Conservation (phyloP, 2,113 vertebrate genomes). For the Agelaius phoeniceus region DNA sequence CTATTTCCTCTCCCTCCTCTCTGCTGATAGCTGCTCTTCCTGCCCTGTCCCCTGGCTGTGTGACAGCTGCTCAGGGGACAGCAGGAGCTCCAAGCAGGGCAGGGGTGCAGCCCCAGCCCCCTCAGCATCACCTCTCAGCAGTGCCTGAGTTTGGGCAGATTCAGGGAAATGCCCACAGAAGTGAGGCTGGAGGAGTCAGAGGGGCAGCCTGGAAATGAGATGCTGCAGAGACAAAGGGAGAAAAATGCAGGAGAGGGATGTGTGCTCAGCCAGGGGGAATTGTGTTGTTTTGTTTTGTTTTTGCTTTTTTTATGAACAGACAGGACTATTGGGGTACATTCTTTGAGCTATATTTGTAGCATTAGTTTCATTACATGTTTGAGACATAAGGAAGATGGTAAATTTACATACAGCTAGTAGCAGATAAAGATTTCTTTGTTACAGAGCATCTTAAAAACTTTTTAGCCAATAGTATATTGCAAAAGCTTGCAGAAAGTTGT, state of each 20-base stretch:
- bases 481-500: not conserved
- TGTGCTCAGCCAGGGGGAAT: not conserved
- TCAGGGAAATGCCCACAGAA: not conserved
- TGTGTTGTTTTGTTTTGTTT: not conserved
- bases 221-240: accelerated
- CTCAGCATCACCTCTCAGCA: not conserved
- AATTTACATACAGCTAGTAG: not conserved
- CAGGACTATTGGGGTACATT: not conserved
- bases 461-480: not conserved
- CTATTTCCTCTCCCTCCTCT: not conserved
- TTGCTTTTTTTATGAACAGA: not conserved
- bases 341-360: not conserved
- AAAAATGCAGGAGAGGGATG: not conserved
- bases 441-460: not conserved
- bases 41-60: not conserved
- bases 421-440: not conserved
- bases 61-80: not conserved
- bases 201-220: not conserved
- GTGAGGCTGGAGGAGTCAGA: accelerated
- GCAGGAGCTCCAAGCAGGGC: not conserved
- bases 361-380: not conserved
- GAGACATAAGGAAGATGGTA: not conserved
- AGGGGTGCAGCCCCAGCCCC: not conserved
- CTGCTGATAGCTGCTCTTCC: not conserved
- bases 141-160: not conserved